Evolutionary conservation across 2,888 invertebrate species (phyloP), one percentile per base, ranked within the genome.

Genomic region (Chesias legatella): DNA sequence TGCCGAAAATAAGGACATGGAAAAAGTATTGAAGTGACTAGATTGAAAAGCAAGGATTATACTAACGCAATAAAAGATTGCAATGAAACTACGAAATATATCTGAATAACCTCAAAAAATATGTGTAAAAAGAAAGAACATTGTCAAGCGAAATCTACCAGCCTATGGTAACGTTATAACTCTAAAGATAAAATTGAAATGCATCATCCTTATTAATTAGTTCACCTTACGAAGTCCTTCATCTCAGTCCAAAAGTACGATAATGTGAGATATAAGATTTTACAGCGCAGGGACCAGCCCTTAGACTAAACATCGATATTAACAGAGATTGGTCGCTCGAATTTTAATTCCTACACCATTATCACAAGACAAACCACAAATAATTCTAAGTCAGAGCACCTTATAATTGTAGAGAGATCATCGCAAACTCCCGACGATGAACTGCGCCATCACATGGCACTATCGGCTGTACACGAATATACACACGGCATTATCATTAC

Each of bases 331-430:
- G 84, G 85, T 83, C 83, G 78, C 72, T 77, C 79, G 63, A 70
- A 74, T 74, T 76, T 70, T 67, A 73, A 73, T 74, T 70, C 71
- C 70, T 79, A 78, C 60, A 64, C 65, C 73, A 70, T 73, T 81
- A 84, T 84, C 85, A 84, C 84, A 82, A 79, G 79, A 79, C 73
- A 73, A 75, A 74, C 75, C 79, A 74, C 73, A 73, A 79, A 79
- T 83, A 79, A 79, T 78, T 76, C 82, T 85, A 86, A 77, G 71
- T 81, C 79, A 84, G 86, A 89, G 89, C 88, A 89, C 88, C 88
- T 88, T 85, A 85, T 82, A 86, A 88, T 88, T 85, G 86, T 88
- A 88, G 88, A 88, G 88, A 88, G 85, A 88, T 88, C 88, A 85
- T 79, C 75, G 73, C 78, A 75, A 65, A 77, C 69, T 72, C 58